phyloP scores from a whole-genome alignment of 2,888 invertebrate species.

The Tanytarsus gracilentus region DNA sequence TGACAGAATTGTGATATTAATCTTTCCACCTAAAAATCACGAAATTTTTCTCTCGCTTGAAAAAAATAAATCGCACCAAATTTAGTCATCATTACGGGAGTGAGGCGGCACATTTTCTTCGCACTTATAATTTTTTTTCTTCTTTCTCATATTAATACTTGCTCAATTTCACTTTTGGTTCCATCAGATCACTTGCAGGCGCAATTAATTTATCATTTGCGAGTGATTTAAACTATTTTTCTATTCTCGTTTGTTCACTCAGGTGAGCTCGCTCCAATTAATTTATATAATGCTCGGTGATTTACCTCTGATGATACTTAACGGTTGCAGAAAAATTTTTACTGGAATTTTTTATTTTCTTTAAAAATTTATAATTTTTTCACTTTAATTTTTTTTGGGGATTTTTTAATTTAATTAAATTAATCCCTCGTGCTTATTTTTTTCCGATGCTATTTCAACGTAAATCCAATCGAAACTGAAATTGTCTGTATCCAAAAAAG shows the following conservation, averaged over 20 bases:
- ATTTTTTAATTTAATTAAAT: background rate
- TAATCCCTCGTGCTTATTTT: background rate
- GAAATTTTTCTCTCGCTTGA: too few species aligned
- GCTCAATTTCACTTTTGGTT: slow-evolving; percentile 4
- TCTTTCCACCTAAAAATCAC: background rate
- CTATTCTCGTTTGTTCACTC: background rate
- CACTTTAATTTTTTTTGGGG: background rate
- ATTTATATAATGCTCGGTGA: slow-evolving; percentile 2
- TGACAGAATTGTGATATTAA: too few species aligned
- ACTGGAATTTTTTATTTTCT: background rate
- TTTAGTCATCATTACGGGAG: too few species aligned
- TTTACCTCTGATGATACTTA: slow-evolving; percentile 12
- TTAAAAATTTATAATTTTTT: background rate
- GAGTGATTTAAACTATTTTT: slow-evolving; percentile 6
- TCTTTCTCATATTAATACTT: background rate
- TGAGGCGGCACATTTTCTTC: too few species aligned
- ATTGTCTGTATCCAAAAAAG: slow-evolving; percentile 25
- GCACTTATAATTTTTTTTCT: background rate
- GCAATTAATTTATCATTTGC: background rate
- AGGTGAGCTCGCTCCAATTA: slow-evolving; percentile 27
- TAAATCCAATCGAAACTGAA: slow-evolving; percentile 24
- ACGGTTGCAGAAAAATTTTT: background rate
- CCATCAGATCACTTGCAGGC: background rate
- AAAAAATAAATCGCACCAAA: slow-evolving; percentile 29
- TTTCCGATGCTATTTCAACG: slow-evolving; percentile 2